These are phyloP conservation scores for Araneus ventricosus DNA, from an alignment of 1,140 invertebrate species.

Conservation along the genomic window DNA sequence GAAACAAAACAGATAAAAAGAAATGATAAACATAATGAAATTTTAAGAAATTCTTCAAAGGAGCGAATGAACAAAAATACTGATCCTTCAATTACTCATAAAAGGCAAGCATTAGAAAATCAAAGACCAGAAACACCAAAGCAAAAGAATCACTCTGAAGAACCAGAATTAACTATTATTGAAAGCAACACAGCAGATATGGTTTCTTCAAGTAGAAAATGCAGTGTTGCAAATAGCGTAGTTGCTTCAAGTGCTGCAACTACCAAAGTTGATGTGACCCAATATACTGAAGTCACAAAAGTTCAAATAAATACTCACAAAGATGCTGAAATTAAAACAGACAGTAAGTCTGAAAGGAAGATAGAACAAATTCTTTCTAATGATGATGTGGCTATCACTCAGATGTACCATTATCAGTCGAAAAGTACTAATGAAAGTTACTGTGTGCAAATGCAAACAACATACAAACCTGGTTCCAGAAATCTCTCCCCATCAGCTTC, in stretches of 20 bases:
- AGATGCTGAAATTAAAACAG: conserved; percentile 71
- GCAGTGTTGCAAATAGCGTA: conserved; percentile 14
- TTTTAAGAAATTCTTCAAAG: background rate
- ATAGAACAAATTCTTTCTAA: conserved; percentile 73
- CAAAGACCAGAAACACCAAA: background rate
- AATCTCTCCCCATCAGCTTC: conserved; percentile 34
- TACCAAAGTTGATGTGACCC: conserved; percentile 68
- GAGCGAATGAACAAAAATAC: background rate
- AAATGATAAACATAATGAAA: background rate
- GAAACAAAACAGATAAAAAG: background rate
- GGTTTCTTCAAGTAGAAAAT: conserved; percentile 21
- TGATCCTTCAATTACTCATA: background rate
- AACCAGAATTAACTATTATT: conserved; percentile 14
- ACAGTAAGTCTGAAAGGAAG: conserved; percentile 72
- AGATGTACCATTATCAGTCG: conserved; percentile 76
- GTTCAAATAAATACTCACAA: conserved; percentile 75
- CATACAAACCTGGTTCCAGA: conserved; percentile 69
- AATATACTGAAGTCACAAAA: conserved; percentile 76
- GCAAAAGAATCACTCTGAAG: conserved; percentile 3
- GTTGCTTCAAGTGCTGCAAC: conserved; percentile 39
- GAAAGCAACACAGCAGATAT: background rate
- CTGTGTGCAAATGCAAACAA: conserved; percentile 76
- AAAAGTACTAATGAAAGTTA: conserved; percentile 75
- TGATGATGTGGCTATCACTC: conserved; percentile 76
- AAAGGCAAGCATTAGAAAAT: background rate